Evolutionary conservation across 2,888 invertebrate genomes (phyloP).

Genomic region (Lasioglossum malachurum): DNA sequence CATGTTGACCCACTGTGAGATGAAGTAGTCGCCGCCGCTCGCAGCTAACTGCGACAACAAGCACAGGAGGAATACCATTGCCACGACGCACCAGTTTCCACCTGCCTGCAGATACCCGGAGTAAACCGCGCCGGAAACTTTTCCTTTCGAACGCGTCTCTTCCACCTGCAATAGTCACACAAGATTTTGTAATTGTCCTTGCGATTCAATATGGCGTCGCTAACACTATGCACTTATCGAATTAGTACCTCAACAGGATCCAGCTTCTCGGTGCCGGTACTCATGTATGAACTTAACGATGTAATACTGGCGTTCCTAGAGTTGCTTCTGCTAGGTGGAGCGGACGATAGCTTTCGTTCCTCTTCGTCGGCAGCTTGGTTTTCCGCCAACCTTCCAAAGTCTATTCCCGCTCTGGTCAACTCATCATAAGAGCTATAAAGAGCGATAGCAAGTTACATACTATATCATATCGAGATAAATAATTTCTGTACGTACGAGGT

Average conservation of each 20-base stretch:
- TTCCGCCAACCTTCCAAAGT: conserved; percentile 91
- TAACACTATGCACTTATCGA: too few species aligned
- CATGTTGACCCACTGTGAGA: conserved; percentile 89
- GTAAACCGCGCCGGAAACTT: conserved; percentile 88
- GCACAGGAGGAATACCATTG: conserved; percentile 88
- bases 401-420: conserved; percentile 90
- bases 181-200: neutral
- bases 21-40: conserved; percentile 92
- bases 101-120: conserved; percentile 90
- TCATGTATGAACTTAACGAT: conserved; percentile 79
- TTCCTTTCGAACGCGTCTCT: conserved; percentile 86
- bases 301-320: conserved; percentile 81
- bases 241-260: conserved; percentile 76
- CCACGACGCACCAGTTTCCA: conserved; percentile 88
- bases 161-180: conserved; percentile 67
- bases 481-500: too few species aligned
- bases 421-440: conserved; percentile 88
- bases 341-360: conserved; percentile 70
- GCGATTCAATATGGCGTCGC: too few species aligned
- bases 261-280: conserved; percentile 72
- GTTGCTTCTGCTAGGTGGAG: conserved; percentile 74
- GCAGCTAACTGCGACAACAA: conserved; percentile 89
- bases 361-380: conserved; percentile 82
- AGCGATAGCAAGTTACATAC: too few species aligned
- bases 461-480: too few species aligned